Conservation (phyloP, 2,113 vertebrate genomes). For the Nanorana parkeri region DNA sequence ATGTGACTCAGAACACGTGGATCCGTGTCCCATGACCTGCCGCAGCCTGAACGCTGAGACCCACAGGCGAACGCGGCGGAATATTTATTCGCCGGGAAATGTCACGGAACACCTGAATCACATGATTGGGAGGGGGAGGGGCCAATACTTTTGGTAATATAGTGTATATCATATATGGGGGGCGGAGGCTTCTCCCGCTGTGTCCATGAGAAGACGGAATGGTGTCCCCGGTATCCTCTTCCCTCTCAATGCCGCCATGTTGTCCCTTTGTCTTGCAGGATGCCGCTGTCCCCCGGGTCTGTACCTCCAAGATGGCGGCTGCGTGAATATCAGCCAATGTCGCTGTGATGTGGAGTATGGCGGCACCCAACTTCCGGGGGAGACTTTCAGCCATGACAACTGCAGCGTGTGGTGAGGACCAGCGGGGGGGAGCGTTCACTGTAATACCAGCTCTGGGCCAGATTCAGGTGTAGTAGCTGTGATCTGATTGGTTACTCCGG, state of each 20-base stretch:
- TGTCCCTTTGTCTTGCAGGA: conserved; percentile 66
- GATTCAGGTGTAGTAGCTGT: no score
- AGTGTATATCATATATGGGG: no score
- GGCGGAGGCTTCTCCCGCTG: conserved; percentile 66
- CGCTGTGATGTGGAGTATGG: conserved; percentile 71
- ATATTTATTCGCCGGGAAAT: no score
- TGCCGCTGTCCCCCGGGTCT: conserved; percentile 80
- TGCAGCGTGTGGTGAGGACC: conserved; percentile 80
- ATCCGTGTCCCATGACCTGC: conserved; percentile 78
- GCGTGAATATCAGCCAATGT: conserved; percentile 79
- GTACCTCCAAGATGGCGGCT: conserved; percentile 74
- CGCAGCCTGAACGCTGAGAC: conserved; percentile 69
- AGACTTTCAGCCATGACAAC: conserved; percentile 67
- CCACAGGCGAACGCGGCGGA: no score
- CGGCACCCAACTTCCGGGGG: conserved; percentile 67
- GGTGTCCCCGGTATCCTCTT: background rate
- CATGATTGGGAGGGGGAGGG: no score
- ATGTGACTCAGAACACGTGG: conserved; percentile 69
- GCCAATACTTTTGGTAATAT: no score
- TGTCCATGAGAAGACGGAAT: background rate
- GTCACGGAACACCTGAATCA: no score
- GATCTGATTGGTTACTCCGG: no score
- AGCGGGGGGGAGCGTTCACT: background rate
- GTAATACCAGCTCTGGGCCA: background rate
- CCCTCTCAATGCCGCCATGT: no score